These are phyloP conservation scores for Rhinophrynus dorsalis DNA, from an alignment of 2,797 vertebrate species.

Conservation along the genomic window DNA sequence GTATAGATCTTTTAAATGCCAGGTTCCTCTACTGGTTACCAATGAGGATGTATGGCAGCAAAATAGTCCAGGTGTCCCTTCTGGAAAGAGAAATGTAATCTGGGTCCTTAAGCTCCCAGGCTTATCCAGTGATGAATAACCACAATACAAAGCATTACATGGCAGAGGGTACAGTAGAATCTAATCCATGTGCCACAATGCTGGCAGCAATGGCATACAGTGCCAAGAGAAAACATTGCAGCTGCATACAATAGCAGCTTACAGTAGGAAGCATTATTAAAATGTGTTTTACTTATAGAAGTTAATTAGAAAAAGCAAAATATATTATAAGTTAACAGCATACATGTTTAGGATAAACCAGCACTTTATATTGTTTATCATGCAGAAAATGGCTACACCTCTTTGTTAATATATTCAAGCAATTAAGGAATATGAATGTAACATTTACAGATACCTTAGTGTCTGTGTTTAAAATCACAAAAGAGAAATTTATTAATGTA, in stretches of 20 bases:
- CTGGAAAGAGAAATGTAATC: constrained; percentile 42
- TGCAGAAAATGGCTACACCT: too few species aligned
- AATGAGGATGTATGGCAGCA: constrained; percentile 20
- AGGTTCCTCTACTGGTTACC: constrained; percentile 8
- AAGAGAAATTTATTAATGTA: too few species aligned
- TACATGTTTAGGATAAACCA: too few species aligned
- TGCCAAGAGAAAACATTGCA: constrained; percentile 50
- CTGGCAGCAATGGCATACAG: constrained; percentile 12
- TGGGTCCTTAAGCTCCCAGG: constrained; percentile 46
- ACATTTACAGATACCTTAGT: too few species aligned
- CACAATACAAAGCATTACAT: neutral
- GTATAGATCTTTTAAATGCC: constrained; percentile 24
- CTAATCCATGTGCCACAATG: constrained; percentile 49
- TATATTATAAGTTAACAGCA: too few species aligned
- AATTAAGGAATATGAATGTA: too few species aligned
- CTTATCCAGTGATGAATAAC: neutral
- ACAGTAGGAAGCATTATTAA: too few species aligned
- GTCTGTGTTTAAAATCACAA: too few species aligned
- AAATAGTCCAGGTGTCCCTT: constrained; percentile 44
- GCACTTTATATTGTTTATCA: too few species aligned
- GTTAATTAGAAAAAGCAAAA: too few species aligned
- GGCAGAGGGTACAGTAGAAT: constrained; percentile 19
- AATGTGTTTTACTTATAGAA: too few species aligned
- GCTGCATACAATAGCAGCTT: constrained; percentile 37
- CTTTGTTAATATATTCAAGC: too few species aligned